Base-by-base conservation (phyloP, 2,797 vertebrate species). In the Fistularia commersonii region DNA sequence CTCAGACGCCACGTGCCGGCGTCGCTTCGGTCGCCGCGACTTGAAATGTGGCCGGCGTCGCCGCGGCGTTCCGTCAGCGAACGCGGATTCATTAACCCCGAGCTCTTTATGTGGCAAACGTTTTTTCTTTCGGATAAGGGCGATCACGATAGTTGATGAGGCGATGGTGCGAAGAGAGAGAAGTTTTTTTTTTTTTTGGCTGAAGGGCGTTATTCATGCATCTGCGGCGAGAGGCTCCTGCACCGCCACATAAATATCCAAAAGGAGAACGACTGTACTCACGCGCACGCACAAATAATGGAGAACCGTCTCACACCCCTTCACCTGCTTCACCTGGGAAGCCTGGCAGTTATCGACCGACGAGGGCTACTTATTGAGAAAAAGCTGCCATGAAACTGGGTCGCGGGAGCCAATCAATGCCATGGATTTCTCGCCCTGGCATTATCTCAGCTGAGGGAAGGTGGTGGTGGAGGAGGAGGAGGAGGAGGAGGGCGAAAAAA, bases 361-460 rank as follows among this genome's bases (percentile, higher is more conserved):
- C 48, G 57, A 76, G 66, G 71, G 76, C 57, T 60, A 86, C 81
- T 88, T 89, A 87, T 87, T 84, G 83, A 83, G 83, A 89, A 89
- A 88, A 85, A 80, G 79, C 86, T 86, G 82, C 83, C 81, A 85
- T 82, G 80, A 84, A 90, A 89, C 74, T 88, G 85, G 87, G 87
- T 88, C 77, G 65, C 76, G 54, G 72, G 48, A 78, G 77, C 76
- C 82, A 84, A 87, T 90, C 89, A 84, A 90, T 90, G 80, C 59
- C 79, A 89, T 89, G 56, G 89, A 89, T 89, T 89, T 80, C 75
- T 82, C 61, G 69, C 69, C 74, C 59, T 79, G 82, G 85, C 81
- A 80, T 87, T 87, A 86, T 87, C 82, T 83, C 77, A 80, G 77
- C 74, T 74, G 13, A 40, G 49, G 41, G 36, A 14, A 42, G 31